phyloP scores from a whole-genome alignment of 2,797 vertebrate genomes.

The Hozukius guyotensis region DNA sequence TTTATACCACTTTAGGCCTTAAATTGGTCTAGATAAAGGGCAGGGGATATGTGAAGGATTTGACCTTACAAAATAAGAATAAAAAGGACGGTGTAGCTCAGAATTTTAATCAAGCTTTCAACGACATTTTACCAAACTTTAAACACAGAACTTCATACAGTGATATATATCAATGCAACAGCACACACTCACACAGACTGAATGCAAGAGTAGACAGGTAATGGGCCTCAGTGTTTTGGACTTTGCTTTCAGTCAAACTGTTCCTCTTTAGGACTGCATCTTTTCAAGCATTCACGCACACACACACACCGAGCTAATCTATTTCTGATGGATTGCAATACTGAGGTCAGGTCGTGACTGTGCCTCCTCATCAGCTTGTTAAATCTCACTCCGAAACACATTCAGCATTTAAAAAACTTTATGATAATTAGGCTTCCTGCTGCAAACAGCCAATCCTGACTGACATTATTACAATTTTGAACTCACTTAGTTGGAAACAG shows the following conservation, averaged over 20 bases:
- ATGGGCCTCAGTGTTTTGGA: neutral
- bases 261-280: neutral
- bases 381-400: slow-evolving; percentile 60
- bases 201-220: neutral
- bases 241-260: neutral
- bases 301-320: slow-evolving; percentile 37
- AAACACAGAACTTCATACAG: neutral
- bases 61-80: neutral
- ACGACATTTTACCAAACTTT: neutral
- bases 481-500: slow-evolving; percentile 30
- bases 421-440: slow-evolving; percentile 53
- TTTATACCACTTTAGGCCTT: neutral
- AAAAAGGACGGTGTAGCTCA: neutral
- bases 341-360: slow-evolving; percentile 58
- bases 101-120: neutral
- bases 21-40: neutral
- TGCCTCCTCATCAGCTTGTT: slow-evolving; percentile 65
- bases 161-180: neutral
- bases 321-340: slow-evolving; percentile 59
- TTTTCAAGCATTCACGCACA: slow-evolving; percentile 24
- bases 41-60: neutral
- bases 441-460: slow-evolving; percentile 28
- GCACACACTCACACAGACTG: neutral
- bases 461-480: slow-evolving; percentile 41
- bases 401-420: slow-evolving; percentile 61